Conservation (phyloP, 2,797 vertebrate genomes). For the Tauraco hartlaubi region DNA sequence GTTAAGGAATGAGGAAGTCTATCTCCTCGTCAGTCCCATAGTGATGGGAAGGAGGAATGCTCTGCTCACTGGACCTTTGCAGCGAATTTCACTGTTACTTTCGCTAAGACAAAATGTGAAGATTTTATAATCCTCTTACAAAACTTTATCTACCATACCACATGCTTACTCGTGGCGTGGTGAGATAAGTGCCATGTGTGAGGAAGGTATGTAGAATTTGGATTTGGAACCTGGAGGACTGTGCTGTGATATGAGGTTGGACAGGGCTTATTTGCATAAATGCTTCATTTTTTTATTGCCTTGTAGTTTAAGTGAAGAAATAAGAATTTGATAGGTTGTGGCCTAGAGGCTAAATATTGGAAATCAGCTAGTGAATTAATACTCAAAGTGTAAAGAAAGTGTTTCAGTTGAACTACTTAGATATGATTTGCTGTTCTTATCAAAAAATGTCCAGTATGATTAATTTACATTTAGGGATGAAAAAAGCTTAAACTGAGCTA, state of each 20-base stretch:
- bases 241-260: slow-evolving; percentile 5
- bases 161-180: slow-evolving; percentile 47
- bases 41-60: neutral
- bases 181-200: slow-evolving; percentile 70
- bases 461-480: slow-evolving; percentile 8
- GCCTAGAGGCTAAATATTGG: slow-evolving; percentile 11
- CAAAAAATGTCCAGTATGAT: neutral
- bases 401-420: neutral
- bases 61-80: slow-evolving; percentile 18
- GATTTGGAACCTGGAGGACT: slow-evolving; percentile 59
- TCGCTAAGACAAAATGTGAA: slow-evolving; percentile 64
- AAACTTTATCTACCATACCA: slow-evolving; percentile 64
- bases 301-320: slow-evolving; percentile 4
- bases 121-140: slow-evolving; percentile 71
- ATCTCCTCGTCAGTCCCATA: neutral
- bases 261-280: slow-evolving; percentile 56
- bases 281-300: slow-evolving; percentile 27
- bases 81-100: slow-evolving; percentile 42
- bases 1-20: neutral
- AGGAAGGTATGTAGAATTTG: slow-evolving; percentile 54
- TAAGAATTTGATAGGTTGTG: neutral
- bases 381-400: neutral
- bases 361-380: slow-evolving; percentile 4
- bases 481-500: slow-evolving; percentile 12
- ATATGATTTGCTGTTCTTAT: slow-evolving; percentile 33